These are phyloP conservation scores for Acleris literana DNA, from an alignment of 2,888 invertebrate species.

Conservation along the genomic window DNA sequence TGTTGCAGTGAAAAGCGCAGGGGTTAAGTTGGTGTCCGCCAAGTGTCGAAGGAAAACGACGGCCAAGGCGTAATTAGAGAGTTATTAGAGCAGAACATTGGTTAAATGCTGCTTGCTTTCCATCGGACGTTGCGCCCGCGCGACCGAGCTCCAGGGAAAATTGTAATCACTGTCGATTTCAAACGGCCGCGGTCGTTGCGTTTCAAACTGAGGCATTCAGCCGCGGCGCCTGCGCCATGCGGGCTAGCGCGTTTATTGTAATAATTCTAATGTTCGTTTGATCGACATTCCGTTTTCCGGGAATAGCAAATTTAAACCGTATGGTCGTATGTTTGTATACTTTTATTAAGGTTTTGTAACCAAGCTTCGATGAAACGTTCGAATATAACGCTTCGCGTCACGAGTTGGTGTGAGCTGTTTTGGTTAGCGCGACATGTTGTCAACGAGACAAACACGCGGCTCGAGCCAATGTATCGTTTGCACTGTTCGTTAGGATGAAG, in stretches of 20 bases:
- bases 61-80: conserved; percentile 76
- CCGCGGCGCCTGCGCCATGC: conserved; percentile 42
- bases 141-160: conserved; percentile 79
- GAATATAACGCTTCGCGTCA: conserved; percentile 53
- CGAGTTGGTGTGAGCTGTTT: conserved; percentile 54
- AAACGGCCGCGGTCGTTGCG: conserved; percentile 69
- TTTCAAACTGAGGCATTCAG: conserved; percentile 65
- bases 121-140: conserved; percentile 81
- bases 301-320: conserved; percentile 23
- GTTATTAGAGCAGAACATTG: conserved; percentile 83
- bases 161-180: conserved; percentile 83
- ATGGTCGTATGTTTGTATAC: conserved; percentile 5
- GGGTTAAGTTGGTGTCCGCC: conserved; percentile 71
- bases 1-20: conserved; percentile 72
- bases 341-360: conserved; percentile 49
- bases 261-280: conserved; percentile 51
- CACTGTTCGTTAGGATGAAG: conserved; percentile 49
- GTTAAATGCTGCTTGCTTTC: conserved; percentile 83
- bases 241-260: conserved; percentile 53
- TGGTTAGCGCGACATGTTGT: conserved; percentile 65
- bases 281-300: conserved; percentile 51
- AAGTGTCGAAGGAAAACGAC: conserved; percentile 79
- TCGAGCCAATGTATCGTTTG: conserved; percentile 55
- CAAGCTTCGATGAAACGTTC: conserved; percentile 53
- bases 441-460: conserved; percentile 66